Conservation (phyloP, 64 coral and sea anemone genomes). For the Acropora yongei region DNA sequence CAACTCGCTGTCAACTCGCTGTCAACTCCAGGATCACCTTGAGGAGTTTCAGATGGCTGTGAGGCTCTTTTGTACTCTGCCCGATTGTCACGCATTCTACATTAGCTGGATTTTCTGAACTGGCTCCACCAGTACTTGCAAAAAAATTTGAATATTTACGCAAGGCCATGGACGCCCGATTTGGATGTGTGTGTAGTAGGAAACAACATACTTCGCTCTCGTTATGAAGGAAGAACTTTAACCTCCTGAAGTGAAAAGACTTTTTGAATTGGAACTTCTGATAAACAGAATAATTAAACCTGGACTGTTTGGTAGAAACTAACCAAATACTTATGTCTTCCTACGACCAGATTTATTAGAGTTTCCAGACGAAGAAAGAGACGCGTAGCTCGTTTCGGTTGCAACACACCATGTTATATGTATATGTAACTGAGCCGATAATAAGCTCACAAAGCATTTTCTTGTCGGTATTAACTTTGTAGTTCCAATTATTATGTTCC, state of each 20-base stretch:
- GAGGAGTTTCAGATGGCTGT: conserved; percentile 6
- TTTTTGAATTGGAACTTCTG: neutral
- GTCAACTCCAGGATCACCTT: conserved; percentile 10
- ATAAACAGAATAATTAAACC: neutral
- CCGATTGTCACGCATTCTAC: conserved; percentile 25
- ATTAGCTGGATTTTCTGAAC: conserved; percentile 48
- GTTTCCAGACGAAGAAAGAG: neutral
- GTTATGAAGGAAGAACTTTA: neutral
- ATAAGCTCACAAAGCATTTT: too few species aligned
- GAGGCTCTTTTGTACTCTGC: neutral
- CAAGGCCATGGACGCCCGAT: conserved; percentile 9
- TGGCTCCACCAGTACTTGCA: conserved; percentile 15
- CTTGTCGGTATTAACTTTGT: too few species aligned
- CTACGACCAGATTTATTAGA: neutral
- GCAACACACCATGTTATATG: neutral
- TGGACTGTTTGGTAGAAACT: conserved; percentile 10
- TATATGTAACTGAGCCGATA: too few species aligned
- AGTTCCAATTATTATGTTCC: too few species aligned
- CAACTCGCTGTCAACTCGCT: conserved; percentile 14
- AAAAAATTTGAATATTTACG: conserved; percentile 37
- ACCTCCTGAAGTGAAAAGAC: conserved; percentile 6
- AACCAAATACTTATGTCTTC: conserved; percentile 2
- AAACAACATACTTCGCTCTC: neutral
- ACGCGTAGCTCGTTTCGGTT: neutral
- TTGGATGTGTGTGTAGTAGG: neutral